These are phyloP conservation scores for Zaprionus vittiger DNA, from an alignment of 1,140 invertebrate genomes.

Conservation along the genomic window DNA sequence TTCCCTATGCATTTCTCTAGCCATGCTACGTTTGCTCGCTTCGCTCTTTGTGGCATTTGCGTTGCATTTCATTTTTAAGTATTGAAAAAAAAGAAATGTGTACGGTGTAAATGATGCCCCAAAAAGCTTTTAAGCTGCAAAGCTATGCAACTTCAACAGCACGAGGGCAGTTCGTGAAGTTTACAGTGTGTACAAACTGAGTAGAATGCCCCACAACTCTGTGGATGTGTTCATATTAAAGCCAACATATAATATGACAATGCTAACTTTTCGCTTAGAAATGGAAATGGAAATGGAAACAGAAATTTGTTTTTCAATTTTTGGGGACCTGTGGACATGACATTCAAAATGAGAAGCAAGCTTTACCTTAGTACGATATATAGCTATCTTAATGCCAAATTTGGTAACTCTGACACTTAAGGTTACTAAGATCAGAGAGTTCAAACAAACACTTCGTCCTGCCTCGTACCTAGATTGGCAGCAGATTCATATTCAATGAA, in stretches of 20 bases:
- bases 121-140: conserved; percentile 59
- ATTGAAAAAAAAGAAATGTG: conserved; percentile 50
- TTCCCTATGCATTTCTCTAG: conserved; percentile 39
- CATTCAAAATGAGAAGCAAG: not conserved
- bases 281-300: too few relatives aligned
- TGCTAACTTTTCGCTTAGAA: too few relatives aligned
- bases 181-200: not conserved
- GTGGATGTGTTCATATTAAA: not conserved
- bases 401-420: not conserved
- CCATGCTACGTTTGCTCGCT: conserved; percentile 6
- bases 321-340: not conserved
- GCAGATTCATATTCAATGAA: not conserved
- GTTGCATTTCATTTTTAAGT: conserved; percentile 55
- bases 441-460: not conserved
- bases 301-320: too few relatives aligned
- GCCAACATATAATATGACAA: too few relatives aligned
- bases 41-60: conserved; percentile 49
- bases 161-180: not conserved
- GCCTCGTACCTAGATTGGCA: not conserved
- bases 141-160: conserved; percentile 29
- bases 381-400: not conserved
- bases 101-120: conserved; percentile 63
- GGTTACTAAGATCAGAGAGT: not conserved
- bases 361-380: not conserved
- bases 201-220: not conserved